Percentiles rank a stretch among this genome's conserved stretches.
Evolutionary conservation across 2,797 vertebrate species (phyloP).

Genomic region (Pempheris klunzingeri): DNA sequence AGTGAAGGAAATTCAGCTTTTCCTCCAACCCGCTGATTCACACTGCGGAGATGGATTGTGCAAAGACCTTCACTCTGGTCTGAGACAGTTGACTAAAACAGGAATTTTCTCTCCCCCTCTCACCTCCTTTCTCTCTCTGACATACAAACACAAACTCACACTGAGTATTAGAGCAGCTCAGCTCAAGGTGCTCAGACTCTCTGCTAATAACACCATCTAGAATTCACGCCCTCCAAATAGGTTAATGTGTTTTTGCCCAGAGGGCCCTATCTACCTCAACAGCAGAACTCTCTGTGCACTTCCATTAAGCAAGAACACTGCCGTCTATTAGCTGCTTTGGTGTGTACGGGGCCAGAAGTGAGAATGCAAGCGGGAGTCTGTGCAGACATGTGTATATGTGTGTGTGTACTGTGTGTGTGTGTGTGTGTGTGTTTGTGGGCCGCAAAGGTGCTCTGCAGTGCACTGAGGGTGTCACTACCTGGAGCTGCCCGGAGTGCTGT

Average conservation of each 20-base stretch:
- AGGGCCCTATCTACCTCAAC: conserved; percentile 83
- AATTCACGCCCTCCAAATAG: conserved; percentile 87
- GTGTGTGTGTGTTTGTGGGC: conserved; percentile 28
- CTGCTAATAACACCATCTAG: conserved; percentile 87
- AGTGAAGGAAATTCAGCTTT: conserved; percentile 30
- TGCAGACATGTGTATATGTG: conserved; percentile 19
- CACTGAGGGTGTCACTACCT: conserved; percentile 73
- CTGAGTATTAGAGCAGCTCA: conserved; percentile 59
- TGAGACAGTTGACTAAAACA: conserved; percentile 57
- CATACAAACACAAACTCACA: conserved; percentile 62
- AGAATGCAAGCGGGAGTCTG: conserved; percentile 44
- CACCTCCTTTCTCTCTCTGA: conserved; percentile 24
- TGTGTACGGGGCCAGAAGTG: conserved; percentile 62
- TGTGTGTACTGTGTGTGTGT: conserved; percentile 29
- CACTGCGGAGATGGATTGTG: conserved; percentile 31
- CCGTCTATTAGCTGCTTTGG: conserved; percentile 74
- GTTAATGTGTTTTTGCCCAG: conserved; percentile 88
- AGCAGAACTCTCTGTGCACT: conserved; percentile 79
- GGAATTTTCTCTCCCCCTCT: conserved; percentile 42
- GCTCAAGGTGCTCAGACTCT: conserved; percentile 78
- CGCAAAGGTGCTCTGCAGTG: conserved; percentile 46
- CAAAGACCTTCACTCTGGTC: conserved; percentile 46
- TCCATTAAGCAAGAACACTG: conserved; percentile 85
- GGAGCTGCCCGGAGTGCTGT: conserved; percentile 67
- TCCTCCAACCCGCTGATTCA: conserved; percentile 51